Evolutionary conservation across 2,797 vertebrate species (phyloP), one percentile per base, ranked within the genome.

Genomic region (Lepus oiostolus): DNA sequence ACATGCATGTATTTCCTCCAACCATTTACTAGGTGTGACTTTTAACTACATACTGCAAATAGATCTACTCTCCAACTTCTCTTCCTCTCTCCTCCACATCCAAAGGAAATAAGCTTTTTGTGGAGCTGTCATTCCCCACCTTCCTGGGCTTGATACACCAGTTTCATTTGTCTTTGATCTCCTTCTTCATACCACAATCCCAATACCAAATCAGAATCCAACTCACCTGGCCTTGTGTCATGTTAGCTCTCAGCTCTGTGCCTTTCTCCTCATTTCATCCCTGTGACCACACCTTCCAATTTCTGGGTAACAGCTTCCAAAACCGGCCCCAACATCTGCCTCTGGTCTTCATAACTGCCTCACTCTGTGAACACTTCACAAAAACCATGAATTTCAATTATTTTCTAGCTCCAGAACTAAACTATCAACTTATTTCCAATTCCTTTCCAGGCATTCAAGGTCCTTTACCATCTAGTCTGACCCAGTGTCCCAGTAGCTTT

Each of bases 31-130:
- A 72, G 68, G 52, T 82, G n/a, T 71, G 82, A 90, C 74, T 96
- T 93, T 95, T 62, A 93, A 95, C 82, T 76, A 92, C 28, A 83
- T 75, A 16, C 54, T 58, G 54, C 54, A 54, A 93, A 82, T 84
- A 93, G 52, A 68, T 81, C 72, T 90, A 35, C 21, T 76, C 65
- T 88, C 91, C 86, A 87, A 87, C 35, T 88, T 75, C 47, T 17
- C 54, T 86, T 92, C 63, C 79, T 90, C 70, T 22, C 26, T 89
- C 17, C 17, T 42, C 60, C 22, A 87, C 79, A 63, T 93, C 42
- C 32, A 81, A 79, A 54, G n/a, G 17, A 85, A 95, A 30, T 60
- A 77, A 26, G 42, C 68, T 94, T 97, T 94, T 68, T 10, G n/a
- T 80, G 63, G 32, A 79, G 93, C 91, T 52, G 50, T 72, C 84